A percentile compares a stretch with the other conserved stretches of the same genome.
Conservation (phyloP, 2,888 invertebrate genomes). For the Myopa tessellatipennis region DNA sequence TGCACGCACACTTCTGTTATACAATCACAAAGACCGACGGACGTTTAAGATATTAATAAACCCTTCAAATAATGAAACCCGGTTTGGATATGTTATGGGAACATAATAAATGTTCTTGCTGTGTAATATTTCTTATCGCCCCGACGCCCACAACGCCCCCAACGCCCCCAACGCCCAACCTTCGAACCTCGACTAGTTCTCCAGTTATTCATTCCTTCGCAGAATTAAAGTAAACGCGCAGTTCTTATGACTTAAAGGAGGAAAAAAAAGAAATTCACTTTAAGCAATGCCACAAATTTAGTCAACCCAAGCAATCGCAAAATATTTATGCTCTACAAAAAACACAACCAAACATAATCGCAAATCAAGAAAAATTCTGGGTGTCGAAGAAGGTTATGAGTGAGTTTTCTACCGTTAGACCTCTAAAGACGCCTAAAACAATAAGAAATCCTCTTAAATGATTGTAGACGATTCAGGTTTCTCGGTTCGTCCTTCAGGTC, state of each 20-base stretch:
- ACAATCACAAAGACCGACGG: conserved; percentile 52
- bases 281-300: background rate
- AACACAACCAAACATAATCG: no score
- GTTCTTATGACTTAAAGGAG: background rate
- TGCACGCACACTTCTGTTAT: conserved; percentile 10
- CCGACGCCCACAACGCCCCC: background rate
- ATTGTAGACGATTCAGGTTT: no score
- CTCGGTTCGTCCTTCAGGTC: no score
- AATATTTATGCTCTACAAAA: conserved; percentile 4
- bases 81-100: conserved; percentile 32
- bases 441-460: no score
- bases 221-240: background rate
- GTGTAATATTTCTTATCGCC: background rate
- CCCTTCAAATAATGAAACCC: conserved; percentile 31
- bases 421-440: no score
- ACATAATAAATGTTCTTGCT: conserved; percentile 54
- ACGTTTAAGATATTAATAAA: conserved; percentile 60
- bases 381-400: no score
- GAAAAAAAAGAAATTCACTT: background rate
- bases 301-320: conserved; percentile 16
- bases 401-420: no score
- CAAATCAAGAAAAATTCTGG: no score
- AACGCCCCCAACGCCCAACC: background rate
- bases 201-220: no score
- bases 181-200: background rate